These are phyloP conservation scores for Heliopora coerulea DNA, from an alignment of 92 coral and sea anemone genomes.

Conservation along the genomic window DNA sequence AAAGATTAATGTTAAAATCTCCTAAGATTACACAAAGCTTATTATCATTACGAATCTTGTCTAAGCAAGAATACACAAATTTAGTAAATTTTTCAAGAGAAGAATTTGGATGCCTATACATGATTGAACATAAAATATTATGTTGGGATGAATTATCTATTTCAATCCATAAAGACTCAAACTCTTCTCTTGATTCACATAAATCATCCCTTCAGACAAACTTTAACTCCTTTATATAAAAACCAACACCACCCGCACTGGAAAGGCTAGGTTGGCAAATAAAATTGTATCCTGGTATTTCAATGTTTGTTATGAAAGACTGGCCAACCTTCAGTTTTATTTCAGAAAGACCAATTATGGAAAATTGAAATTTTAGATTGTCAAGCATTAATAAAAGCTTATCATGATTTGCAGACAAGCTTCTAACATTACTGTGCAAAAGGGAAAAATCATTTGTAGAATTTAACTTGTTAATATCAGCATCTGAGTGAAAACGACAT, in stretches of 20 bases:
- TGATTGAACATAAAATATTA: constrained; percentile 44
- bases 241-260: constrained; percentile 56
- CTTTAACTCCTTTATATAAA: constrained; percentile 41
- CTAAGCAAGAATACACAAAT: constrained; percentile 15
- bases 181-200: constrained; percentile 19
- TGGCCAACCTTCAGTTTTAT: not conserved
- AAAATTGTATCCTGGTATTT: not conserved
- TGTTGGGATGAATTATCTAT: constrained; percentile 40
- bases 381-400: not conserved
- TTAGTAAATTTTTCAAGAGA: constrained; percentile 9
- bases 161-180: constrained; percentile 49
- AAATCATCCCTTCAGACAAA: constrained; percentile 37
- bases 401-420: not conserved
- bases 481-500: not conserved
- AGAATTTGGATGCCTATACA: constrained; percentile 45
- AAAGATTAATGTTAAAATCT: constrained; percentile 44
- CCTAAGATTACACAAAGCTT: constrained; percentile 41
- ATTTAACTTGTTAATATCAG: not conserved
- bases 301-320: not conserved
- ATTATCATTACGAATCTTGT: constrained; percentile 46
- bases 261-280: constrained; percentile 9
- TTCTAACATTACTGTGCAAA: not conserved
- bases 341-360: not conserved
- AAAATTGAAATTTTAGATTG: not conserved
- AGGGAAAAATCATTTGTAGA: not conserved